These are phyloP conservation scores for Cerceris rybyensis DNA, from an alignment of 2,888 invertebrate species.

Conservation along the genomic window DNA sequence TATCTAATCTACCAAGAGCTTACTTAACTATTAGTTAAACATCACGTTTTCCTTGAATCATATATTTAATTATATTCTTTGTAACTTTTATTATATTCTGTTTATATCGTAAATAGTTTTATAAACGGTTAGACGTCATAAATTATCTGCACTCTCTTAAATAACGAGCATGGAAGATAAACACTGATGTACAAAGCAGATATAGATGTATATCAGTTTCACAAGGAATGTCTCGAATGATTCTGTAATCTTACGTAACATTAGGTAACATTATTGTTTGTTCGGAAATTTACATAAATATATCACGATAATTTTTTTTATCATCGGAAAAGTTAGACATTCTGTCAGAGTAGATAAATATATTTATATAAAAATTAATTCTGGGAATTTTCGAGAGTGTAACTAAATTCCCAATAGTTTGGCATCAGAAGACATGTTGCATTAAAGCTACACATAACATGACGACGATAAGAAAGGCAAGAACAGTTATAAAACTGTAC, in stretches of 20 bases:
- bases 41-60: not conserved
- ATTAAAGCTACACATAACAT: not conserved
- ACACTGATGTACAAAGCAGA: not conserved
- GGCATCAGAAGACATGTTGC: slow-evolving; percentile 33
- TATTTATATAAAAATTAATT: slow-evolving; percentile 5
- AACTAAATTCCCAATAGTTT: slow-evolving; percentile 29
- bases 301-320: not conserved
- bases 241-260: slow-evolving; percentile 34
- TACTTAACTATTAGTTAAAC: not conserved
- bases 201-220: not conserved
- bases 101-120: slow-evolving; percentile 1
- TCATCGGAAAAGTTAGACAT: slow-evolving; percentile 1
- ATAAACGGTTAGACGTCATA: slow-evolving; percentile 11
- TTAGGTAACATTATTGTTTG: not conserved
- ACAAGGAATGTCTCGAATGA: too few relatives aligned
- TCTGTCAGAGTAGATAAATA: not conserved
- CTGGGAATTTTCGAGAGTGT: slow-evolving; percentile 20
- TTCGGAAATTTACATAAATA: not conserved
- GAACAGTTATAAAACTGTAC: slow-evolving; percentile 2
- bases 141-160: not conserved
- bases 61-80: not conserved
- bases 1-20: too few relatives aligned
- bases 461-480: slow-evolving; percentile 20
- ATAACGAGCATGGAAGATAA: not conserved
- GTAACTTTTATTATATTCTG: slow-evolving; percentile 10